Base-by-base conservation (phyloP, 1,140 invertebrate species). In the Cepaea nemoralis region DNA sequence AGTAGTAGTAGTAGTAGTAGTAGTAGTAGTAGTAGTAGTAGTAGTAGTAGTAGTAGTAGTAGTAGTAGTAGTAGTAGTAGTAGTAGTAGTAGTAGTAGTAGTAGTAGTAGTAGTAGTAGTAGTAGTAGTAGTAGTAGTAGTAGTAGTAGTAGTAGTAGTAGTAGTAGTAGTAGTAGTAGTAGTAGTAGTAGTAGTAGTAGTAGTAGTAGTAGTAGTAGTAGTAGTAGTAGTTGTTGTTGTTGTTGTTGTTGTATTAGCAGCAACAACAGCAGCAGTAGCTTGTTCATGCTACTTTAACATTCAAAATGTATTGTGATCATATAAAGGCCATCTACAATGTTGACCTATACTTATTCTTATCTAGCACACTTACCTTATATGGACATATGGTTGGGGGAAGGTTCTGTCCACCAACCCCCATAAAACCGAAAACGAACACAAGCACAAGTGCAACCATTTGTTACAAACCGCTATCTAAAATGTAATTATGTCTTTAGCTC, bases 11-110 rank as follows among this genome's bases (percentile, higher is more conserved):
- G 27, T 77, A 77, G 33, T 77, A 77, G 50, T 59, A 77, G 24
- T 66, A 77, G n/a, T 77, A 77, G 31, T 77, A 77, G 31, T 77
- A 77, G 27, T 77, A 77, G 27, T 77, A 77, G 50, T 77, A 77
- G 33, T 59, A 77, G 50, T 77, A 77, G 50, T 77, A 77, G 50
- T 77, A 77, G 50, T 77, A 77, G 27, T 77, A 77, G 33, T 77
- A 77, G 33, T 77, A 77, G 50, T 77, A 77, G 50, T 22, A 77
- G 45, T 35, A 77, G 35, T 71, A 59, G 55, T 74, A 39, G n/a
- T 48, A 66, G 40, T 55, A 83, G 48, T 80, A 70, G n/a, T 71
- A 76, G 22, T 55, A 37, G 48, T 70, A n/a, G 8, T 40, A 71
- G 37, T 66, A 37, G 37, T 83, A 66, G 39, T 5, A 63, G 40